Evolutionary conservation across 2,113 vertebrate genomes (phyloP).

Genomic region (Vulpes vulpes): DNA sequence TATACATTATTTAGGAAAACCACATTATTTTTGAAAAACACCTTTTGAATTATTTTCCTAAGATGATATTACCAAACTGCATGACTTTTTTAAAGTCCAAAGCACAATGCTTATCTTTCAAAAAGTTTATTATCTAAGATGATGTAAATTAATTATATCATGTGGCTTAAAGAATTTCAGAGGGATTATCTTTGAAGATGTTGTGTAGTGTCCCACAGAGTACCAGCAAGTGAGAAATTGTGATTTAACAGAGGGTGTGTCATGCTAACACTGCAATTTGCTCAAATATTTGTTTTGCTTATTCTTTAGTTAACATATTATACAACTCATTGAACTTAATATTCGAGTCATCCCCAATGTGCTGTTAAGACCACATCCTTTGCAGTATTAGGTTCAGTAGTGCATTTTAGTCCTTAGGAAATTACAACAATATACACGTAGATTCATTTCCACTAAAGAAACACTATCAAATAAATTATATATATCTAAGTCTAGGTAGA

Average conservation of each 20-base stretch:
- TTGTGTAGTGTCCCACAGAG: constrained; percentile 30
- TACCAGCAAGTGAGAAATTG: constrained; percentile 66
- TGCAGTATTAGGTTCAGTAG: background rate
- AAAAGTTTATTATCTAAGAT: constrained; percentile 71
- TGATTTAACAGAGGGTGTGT: constrained; percentile 24
- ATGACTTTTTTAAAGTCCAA: constrained; percentile 77
- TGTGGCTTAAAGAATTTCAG: constrained; percentile 67
- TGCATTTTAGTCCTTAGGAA: background rate
- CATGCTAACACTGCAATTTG: constrained; percentile 46
- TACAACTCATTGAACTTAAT: constrained; percentile 73
- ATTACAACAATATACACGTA: background rate
- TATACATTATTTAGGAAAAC: background rate
- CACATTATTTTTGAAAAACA: background rate
- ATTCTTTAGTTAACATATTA: constrained; percentile 44
- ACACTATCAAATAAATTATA: background rate
- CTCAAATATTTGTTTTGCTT: constrained; percentile 49
- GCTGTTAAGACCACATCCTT: background rate
- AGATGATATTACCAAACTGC: background rate
- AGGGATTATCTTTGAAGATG: constrained; percentile 68
- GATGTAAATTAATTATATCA: constrained; percentile 77
- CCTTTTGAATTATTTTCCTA: constrained; percentile 56
- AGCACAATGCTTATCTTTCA: constrained; percentile 63
- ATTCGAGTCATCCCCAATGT: constrained; percentile 60
- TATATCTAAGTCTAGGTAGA: background rate
- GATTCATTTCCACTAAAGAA: background rate